A percentile compares a stretch with the other conserved stretches of the same genome.
phyloP scores from a whole-genome alignment of 2,888 invertebrate genomes.

The Cactoblastis cactorum region DNA sequence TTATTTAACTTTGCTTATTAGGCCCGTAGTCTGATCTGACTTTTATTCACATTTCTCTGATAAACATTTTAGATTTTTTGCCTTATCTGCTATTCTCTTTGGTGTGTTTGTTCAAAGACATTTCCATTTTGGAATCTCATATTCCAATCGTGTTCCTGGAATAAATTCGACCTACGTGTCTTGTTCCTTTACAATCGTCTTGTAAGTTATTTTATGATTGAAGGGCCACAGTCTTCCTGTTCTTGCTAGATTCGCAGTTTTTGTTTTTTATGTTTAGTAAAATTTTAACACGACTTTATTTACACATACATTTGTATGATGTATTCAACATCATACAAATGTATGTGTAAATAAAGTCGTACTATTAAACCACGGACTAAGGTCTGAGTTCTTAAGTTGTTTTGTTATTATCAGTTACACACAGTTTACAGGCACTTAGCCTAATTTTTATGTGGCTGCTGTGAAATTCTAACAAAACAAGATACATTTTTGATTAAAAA shows the following conservation, averaged over 20 bases:
- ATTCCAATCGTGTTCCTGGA: conserved; percentile 4
- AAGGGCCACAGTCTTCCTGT: neutral
- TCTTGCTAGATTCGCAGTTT: neutral
- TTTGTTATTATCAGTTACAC: too few species aligned
- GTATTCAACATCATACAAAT: too few species aligned
- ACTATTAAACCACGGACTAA: too few species aligned
- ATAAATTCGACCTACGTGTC: conserved; percentile 11
- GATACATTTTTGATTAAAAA: too few species aligned
- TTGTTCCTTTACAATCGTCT: neutral
- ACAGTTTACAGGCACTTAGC: too few species aligned
- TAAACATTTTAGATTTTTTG: neutral
- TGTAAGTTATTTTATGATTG: conserved; percentile 6
- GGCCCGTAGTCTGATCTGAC: neutral
- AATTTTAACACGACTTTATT: neutral
- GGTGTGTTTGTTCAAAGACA: neutral
- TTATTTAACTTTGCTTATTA: neutral
- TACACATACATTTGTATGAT: too few species aligned
- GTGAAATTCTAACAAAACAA: too few species aligned
- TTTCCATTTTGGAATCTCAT: conserved; percentile 1
- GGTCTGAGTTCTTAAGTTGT: too few species aligned
- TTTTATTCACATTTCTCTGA: neutral
- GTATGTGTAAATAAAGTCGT: too few species aligned
- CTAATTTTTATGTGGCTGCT: too few species aligned
- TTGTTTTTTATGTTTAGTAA: neutral
- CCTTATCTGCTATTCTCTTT: neutral